Percentiles rank a stretch among this genome's conserved stretches.
Evolutionary conservation across 1,140 invertebrate species (phyloP).

Genomic region (Pseudomyrmex flavicornis): DNA sequence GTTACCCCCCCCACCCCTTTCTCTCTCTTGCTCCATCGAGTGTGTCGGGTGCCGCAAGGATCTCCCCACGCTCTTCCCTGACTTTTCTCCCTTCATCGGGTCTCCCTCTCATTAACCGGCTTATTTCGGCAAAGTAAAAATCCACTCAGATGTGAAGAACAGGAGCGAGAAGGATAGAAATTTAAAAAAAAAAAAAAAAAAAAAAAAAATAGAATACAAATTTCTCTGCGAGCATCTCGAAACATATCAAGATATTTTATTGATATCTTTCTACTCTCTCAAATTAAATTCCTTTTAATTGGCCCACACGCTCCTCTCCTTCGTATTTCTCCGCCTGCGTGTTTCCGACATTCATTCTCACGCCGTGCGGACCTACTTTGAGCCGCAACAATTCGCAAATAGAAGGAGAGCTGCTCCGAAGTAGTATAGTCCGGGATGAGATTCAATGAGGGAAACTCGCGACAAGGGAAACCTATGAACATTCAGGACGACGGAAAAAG

Average conservation of each 20-base stretch:
- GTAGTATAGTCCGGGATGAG: conserved; percentile 22
- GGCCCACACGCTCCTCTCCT: conserved; percentile 9
- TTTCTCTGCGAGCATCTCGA: not conserved
- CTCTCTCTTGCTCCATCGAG: conserved; percentile 48
- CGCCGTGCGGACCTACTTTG: conserved; percentile 78
- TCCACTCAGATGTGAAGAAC: not conserved
- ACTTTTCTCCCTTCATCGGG: conserved; percentile 64
- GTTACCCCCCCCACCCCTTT: conserved; percentile 47
- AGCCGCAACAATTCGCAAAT: conserved; percentile 71
- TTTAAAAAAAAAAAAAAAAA: not conserved
- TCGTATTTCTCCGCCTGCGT: conserved; percentile 14
- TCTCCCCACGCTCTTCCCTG: conserved; percentile 52
- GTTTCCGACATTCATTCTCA: conserved; percentile 17
- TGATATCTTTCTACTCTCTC: not conserved
- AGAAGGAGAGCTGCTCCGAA: conserved; percentile 49
- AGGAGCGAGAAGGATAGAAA: not conserved
- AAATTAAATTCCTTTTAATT: not conserved
- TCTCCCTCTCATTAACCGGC: conserved; percentile 53
- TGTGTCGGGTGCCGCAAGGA: conserved; percentile 24
- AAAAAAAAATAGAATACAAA: not conserved
- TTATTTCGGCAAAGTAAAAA: conserved; percentile 72
- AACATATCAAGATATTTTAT: not conserved
- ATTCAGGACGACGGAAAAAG: conserved; percentile 43
- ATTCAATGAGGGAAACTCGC: conserved; percentile 69
- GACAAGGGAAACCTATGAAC: not conserved